These are phyloP conservation scores for Harpegnathos saltator DNA, from an alignment of 1,140 invertebrate species.

Conservation along the genomic window DNA sequence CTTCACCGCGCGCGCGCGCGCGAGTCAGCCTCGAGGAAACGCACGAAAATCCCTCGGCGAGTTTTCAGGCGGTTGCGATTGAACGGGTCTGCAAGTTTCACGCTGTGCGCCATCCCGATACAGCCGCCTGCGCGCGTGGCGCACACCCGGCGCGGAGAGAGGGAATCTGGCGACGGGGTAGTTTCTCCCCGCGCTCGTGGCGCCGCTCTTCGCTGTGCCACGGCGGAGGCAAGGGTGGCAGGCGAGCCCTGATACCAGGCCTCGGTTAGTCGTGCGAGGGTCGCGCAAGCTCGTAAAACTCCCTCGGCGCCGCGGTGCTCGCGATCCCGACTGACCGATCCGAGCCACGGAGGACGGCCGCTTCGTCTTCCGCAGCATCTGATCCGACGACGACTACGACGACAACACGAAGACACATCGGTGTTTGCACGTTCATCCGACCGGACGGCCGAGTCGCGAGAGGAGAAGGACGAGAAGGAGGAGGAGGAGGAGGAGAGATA, in stretches of 20 bases:
- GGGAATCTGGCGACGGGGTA: conserved; percentile 24
- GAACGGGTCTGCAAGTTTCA: not conserved
- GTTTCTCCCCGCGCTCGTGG: conserved; percentile 69
- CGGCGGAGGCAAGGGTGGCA: conserved; percentile 38
- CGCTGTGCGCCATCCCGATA: conserved; percentile 31
- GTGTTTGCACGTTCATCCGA: conserved; percentile 5
- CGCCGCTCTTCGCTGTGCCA: conserved; percentile 55
- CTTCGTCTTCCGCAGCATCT: conserved; percentile 49
- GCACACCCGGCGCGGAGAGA: not conserved
- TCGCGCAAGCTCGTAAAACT: conserved; percentile 63
- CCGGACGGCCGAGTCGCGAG: not conserved
- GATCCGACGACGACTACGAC: not conserved
- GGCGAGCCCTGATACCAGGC: conserved; percentile 69
- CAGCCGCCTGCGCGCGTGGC: conserved; percentile 1
- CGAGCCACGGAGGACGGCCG: conserved; percentile 33
- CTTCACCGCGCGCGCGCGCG: no score
- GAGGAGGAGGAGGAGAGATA: no score
- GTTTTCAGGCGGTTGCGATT: conserved; percentile 1
- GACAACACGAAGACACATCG: conserved; percentile 2
- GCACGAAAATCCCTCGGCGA: not conserved
- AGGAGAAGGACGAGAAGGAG: no score
- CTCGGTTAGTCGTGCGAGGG: conserved; percentile 75
- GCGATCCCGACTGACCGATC: conserved; percentile 45
- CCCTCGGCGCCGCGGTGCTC: conserved; percentile 16
- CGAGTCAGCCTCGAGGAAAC: not conserved